Percentiles rank a stretch among this genome's conserved stretches.
These are phyloP conservation scores for Osmerus mordax DNA, from an alignment of 2,113 vertebrate species.

Conservation along the genomic window DNA sequence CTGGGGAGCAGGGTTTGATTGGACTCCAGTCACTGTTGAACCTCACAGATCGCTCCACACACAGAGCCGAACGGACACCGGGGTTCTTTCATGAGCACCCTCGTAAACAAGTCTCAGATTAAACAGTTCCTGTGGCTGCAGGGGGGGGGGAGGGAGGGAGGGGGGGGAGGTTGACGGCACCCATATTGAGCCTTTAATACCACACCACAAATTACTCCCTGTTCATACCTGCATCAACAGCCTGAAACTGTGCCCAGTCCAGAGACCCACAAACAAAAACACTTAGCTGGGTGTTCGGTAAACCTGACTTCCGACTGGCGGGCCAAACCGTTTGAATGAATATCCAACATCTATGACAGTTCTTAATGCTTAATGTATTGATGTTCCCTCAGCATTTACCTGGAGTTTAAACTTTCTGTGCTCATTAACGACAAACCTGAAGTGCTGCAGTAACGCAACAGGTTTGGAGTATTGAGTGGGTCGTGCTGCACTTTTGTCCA, in stretches of 20 bases:
- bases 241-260: not conserved
- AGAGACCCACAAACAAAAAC: not conserved
- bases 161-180: too few relatives aligned
- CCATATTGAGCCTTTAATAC: not conserved
- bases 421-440: not conserved
- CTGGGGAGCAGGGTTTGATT: constrained; percentile 7
- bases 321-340: not conserved
- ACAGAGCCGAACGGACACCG: constrained; percentile 3
- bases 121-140: not conserved
- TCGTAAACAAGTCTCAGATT: not conserved
- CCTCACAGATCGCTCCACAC: constrained; percentile 12
- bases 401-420: not conserved
- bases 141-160: not conserved
- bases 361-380: not conserved
- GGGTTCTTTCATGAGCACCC: not conserved
- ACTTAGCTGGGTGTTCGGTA: not conserved
- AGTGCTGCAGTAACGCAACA: not conserved
- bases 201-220: not conserved
- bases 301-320: not conserved
- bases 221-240: not conserved
- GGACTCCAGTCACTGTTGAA: not conserved
- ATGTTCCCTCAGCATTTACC: not conserved
- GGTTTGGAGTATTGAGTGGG: not conserved
- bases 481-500: not conserved
- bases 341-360: not conserved